Evolutionary conservation across 2,113 vertebrate genomes (phyloP).

Genomic region (Petrocephalus zakoni): DNA sequence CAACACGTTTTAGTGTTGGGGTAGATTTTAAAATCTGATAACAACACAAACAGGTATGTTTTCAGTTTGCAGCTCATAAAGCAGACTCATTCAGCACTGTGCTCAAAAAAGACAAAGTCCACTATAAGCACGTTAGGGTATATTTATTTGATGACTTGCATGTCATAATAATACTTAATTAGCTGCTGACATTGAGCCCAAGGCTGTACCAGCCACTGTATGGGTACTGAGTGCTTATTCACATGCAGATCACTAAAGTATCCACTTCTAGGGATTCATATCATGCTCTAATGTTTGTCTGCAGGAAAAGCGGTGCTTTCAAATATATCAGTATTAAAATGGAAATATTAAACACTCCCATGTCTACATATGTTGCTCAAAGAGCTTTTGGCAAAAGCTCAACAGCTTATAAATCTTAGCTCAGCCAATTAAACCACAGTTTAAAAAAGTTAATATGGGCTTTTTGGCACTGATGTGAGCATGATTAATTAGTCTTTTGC

Average conservation of each 20-base stretch:
- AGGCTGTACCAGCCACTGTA: neutral
- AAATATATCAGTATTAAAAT: slow-evolving; percentile 1
- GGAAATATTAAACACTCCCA: neutral
- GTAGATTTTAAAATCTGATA: neutral
- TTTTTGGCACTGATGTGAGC: neutral
- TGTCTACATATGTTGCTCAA: neutral
- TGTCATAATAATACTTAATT: neutral
- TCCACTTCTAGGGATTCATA: neutral
- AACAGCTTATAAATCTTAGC: neutral
- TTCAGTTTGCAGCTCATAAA: neutral
- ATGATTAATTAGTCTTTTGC: neutral
- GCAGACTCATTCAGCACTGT: neutral
- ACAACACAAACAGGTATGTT: neutral
- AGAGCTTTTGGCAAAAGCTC: neutral
- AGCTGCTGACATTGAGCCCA: neutral
- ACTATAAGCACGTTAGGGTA: neutral
- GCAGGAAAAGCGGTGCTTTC: neutral
- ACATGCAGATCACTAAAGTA: neutral
- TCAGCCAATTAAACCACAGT: neutral
- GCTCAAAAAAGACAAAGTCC: neutral
- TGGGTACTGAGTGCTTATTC: neutral
- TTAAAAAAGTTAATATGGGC: neutral
- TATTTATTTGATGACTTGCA: neutral
- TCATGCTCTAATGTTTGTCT: neutral
- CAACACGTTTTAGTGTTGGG: neutral